Conservation (phyloP, 1,140 invertebrate species). For the Dendrolimus punctatus region DNA sequence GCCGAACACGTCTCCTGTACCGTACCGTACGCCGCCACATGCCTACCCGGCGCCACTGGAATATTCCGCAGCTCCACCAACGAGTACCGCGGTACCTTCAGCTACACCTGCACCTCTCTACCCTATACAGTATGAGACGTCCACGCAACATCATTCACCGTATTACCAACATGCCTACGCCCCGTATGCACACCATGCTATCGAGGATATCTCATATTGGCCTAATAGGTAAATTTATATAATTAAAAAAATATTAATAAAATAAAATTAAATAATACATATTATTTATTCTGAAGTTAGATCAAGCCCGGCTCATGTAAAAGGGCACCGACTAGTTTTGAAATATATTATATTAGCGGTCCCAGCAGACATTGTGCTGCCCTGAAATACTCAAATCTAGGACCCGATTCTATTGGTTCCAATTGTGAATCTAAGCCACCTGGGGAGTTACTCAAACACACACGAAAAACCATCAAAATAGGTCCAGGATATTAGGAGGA, state of each 20-base stretch:
- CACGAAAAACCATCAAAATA: no score
- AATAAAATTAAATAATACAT: no score
- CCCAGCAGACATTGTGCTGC: no score
- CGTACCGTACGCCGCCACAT: conserved; percentile 51
- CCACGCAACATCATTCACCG: conserved; percentile 53
- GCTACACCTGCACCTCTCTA: conserved; percentile 46
- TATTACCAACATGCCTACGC: conserved; percentile 60
- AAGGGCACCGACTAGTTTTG: no score
- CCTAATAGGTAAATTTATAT: conserved; percentile 42
- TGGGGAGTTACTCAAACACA: no score
- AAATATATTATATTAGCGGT: no score
- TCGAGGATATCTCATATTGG: conserved; percentile 64
- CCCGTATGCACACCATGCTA: conserved; percentile 57
- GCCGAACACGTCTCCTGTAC: conserved; percentile 42
- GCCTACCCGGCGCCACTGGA: conserved; percentile 50
- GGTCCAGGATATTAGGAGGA: no score
- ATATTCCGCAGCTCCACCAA: conserved; percentile 44
- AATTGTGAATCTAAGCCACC: no score
- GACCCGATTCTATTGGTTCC: no score
- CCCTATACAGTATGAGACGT: conserved; percentile 48
- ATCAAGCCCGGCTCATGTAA: no score
- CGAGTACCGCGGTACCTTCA: conserved; percentile 35
- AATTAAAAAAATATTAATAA: not conserved
- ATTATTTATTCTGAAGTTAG: no score
- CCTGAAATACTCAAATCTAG: no score